These are phyloP conservation scores for Saxicola maurus DNA, from an alignment of 2,797 vertebrate species.

Conservation along the genomic window DNA sequence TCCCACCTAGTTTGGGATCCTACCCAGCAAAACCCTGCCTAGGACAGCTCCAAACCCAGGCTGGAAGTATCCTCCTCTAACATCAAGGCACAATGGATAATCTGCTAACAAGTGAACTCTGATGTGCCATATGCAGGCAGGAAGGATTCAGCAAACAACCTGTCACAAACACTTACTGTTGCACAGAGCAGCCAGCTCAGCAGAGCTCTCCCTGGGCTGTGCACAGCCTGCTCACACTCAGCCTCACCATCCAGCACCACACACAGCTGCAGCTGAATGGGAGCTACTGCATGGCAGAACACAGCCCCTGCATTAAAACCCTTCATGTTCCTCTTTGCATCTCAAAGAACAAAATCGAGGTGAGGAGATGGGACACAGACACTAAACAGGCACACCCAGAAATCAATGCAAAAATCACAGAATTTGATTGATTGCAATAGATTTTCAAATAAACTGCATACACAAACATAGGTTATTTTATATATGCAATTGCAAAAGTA, in stretches of 20 bases:
- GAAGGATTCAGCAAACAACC: constrained; percentile 46
- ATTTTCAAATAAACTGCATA: neutral
- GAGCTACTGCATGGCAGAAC: neutral
- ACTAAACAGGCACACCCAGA: neutral
- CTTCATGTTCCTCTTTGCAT: too few relatives aligned
- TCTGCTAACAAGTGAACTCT: constrained; percentile 21
- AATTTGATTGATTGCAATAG: fast-evolving
- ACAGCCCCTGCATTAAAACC: neutral
- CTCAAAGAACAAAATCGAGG: neutral
- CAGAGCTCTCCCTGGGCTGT: neutral
- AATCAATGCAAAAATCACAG: neutral
- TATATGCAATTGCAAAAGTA: neutral
- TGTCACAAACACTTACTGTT: constrained; percentile 32
- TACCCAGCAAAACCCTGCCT: neutral
- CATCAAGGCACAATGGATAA: neutral
- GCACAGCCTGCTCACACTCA: too few relatives aligned
- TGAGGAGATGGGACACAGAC: neutral
- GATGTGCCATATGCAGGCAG: constrained; percentile 51
- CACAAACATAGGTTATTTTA: neutral
- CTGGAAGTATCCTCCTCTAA: neutral
- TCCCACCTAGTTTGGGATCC: neutral
- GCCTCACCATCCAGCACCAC: too few relatives aligned
- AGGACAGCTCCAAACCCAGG: neutral
- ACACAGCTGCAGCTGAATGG: too few relatives aligned
- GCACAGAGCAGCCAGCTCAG: neutral